These are phyloP conservation scores for Meloidogyne chitwoodi DNA, from an alignment of 1,140 invertebrate species.

Conservation along the genomic window DNA sequence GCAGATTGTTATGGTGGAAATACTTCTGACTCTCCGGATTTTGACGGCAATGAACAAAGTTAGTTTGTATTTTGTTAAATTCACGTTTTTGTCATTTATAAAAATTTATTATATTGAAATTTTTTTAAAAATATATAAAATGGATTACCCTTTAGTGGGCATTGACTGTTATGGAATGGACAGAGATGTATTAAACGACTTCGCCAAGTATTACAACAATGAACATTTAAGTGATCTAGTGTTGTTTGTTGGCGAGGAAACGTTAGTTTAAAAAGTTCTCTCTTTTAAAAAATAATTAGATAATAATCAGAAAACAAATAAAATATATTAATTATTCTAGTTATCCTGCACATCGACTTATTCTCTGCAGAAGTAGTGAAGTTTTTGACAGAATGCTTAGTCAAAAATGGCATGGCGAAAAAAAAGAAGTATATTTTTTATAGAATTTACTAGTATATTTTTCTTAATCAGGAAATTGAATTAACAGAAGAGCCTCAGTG, in stretches of 20 bases:
- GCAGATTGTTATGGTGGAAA: neutral
- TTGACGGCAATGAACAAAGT: neutral
- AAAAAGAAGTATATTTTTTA: conserved; percentile 43
- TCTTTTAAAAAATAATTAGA: neutral
- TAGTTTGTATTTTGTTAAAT: neutral
- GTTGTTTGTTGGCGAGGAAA: conserved; percentile 60
- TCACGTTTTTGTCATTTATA: neutral
- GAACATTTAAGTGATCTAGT: conserved; percentile 61
- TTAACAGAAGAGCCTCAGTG: conserved; percentile 61
- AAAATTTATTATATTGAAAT: neutral
- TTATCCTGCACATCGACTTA: conserved; percentile 61
- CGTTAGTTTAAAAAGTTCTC: conserved; percentile 36
- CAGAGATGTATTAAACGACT: conserved; percentile 60
- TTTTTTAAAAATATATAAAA: neutral
- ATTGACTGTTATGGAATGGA: conserved; percentile 62
- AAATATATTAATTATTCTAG: conserved; percentile 30
- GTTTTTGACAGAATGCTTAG: conserved; percentile 64
- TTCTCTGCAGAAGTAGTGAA: conserved; percentile 61
- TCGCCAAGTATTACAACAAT: conserved; percentile 62
- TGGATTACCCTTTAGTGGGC: neutral
- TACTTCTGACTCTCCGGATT: neutral
- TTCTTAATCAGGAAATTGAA: conserved; percentile 58
- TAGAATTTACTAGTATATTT: neutral
- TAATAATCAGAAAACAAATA: neutral
- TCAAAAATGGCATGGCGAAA: conserved; percentile 60